phyloP scores from a whole-genome alignment of 64 coral and sea anemone genomes.

The Astreopora myriophthalma region DNA sequence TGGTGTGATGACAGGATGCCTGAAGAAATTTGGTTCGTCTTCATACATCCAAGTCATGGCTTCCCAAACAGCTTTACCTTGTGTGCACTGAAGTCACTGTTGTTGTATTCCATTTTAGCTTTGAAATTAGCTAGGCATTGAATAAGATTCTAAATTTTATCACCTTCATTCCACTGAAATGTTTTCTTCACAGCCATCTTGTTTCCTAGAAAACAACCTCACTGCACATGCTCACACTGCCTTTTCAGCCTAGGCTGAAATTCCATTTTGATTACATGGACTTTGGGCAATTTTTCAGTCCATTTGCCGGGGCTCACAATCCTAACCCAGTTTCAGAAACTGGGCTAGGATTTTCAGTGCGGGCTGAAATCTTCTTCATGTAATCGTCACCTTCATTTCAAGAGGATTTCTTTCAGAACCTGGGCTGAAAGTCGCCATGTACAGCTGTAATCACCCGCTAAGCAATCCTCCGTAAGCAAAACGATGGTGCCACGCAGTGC shows the following conservation, averaged over 20 bases:
- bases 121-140: neutral
- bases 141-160: neutral
- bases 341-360: neutral
- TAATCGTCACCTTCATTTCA: too few relatives aligned
- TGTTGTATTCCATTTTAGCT: neutral
- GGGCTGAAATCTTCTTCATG: too few relatives aligned
- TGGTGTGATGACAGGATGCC: neutral
- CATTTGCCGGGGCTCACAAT: too few relatives aligned
- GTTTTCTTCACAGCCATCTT: neutral
- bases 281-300: too few relatives aligned
- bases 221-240: neutral
- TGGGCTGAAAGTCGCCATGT: too few relatives aligned
- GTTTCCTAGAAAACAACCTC: neutral
- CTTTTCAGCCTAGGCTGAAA: neutral
- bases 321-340: too few relatives aligned
- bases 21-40: neutral
- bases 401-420: too few relatives aligned
- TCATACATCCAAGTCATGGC: neutral
- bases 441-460: too few relatives aligned
- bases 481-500: too few relatives aligned
- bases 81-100: neutral
- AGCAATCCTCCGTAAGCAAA: too few relatives aligned
- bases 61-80: neutral
- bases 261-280: too few relatives aligned
- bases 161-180: neutral